Conservation (phyloP, 2,888 invertebrate genomes). For the Phragmatobia fuliginosa region DNA sequence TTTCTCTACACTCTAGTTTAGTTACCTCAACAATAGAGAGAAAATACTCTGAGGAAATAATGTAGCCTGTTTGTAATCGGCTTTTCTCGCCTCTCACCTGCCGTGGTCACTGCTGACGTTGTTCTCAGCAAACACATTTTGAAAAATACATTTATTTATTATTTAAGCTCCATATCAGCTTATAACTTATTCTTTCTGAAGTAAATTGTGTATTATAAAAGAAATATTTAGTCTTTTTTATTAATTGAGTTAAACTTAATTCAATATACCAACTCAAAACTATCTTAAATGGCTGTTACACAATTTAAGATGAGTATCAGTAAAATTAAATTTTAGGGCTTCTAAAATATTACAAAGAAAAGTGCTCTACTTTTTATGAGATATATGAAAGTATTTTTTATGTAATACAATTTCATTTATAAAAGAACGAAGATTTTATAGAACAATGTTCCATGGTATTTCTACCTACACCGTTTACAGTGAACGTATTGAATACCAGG, state of each 20-base stretch:
- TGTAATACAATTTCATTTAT: neutral
- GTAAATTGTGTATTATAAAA: conserved; percentile 5
- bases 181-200: conserved; percentile 25
- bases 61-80: conserved; percentile 76
- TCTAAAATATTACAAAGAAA: conserved; percentile 23
- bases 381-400: neutral
- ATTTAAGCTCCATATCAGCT: conserved; percentile 25
- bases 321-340: conserved; percentile 33
- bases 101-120: conserved; percentile 50
- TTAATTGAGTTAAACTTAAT: conserved; percentile 29
- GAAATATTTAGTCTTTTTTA: conserved; percentile 21
- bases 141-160: conserved; percentile 32
- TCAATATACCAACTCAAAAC: conserved; percentile 21
- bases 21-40: conserved; percentile 60
- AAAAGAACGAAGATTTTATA: neutral
- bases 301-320: conserved; percentile 25
- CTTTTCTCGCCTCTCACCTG: conserved; percentile 67
- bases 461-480: conserved; percentile 58
- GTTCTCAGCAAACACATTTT: conserved; percentile 17
- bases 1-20: conserved; percentile 47
- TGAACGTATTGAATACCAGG: conserved; percentile 70
- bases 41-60: conserved; percentile 64
- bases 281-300: conserved; percentile 30
- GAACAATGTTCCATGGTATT: neutral
- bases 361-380: conserved; percentile 1